Conservation (phyloP, 64 coral and sea anemone genomes). For the Montipora efflorescens region DNA sequence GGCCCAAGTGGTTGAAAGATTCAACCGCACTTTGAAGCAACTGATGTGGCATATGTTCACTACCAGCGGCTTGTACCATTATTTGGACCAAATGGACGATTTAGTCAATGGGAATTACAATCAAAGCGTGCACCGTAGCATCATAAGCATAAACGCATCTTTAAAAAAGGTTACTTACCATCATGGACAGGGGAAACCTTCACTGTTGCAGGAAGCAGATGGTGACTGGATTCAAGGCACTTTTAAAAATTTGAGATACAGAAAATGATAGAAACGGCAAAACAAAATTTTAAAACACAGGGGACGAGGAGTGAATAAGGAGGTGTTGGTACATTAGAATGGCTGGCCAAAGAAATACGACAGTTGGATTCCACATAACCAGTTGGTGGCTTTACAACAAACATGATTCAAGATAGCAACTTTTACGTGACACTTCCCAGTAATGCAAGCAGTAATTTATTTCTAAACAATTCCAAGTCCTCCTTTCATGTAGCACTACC, state of each 20-base stretch:
- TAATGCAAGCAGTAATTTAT: neutral
- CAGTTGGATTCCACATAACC: neutral
- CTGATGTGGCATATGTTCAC: constrained; percentile 48
- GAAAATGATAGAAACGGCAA: neutral
- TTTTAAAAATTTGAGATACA: neutral
- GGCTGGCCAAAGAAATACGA: neutral
- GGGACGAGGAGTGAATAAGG: constrained; percentile 7
- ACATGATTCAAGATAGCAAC: neutral
- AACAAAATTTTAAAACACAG: constrained; percentile 21
- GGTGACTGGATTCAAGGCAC: constrained; percentile 18
- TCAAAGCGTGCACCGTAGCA: neutral
- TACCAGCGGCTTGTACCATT: neutral
- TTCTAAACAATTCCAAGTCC: neutral
- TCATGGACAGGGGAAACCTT: constrained; percentile 48
- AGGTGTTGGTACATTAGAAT: constrained; percentile 3
- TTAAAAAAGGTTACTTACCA: no score
- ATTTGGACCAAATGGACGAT: constrained; percentile 13
- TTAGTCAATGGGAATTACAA: constrained; percentile 52
- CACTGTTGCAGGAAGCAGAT: constrained; percentile 27
- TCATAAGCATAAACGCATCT: no score
- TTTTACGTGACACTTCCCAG: neutral
- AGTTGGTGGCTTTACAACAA: neutral
- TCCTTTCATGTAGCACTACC: neutral
- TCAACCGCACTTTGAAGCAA: constrained; percentile 49
- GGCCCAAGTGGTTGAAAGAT: constrained; percentile 38